Percentiles rank a stretch among this genome's conserved stretches.
phyloP scores from a whole-genome alignment of 1,140 invertebrate genomes.

The Temnothorax longispinosus region DNA sequence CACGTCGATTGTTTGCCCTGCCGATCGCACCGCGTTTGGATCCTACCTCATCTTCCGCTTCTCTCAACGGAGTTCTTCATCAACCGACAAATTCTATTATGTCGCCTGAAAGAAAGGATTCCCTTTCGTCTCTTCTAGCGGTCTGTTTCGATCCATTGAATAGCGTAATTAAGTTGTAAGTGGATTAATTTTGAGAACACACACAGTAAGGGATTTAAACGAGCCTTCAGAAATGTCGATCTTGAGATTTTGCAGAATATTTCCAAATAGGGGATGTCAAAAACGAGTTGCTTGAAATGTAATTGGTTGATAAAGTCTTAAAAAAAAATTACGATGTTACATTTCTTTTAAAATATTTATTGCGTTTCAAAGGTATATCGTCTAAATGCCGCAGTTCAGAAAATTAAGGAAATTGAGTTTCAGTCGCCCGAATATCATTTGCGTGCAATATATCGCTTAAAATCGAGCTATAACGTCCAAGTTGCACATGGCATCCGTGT shows the following conservation, averaged over 20 bases:
- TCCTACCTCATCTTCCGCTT: slow-evolving; percentile 15
- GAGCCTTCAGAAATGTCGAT: not conserved
- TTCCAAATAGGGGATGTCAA: not conserved
- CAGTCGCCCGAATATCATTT: not conserved
- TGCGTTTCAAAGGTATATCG: not conserved
- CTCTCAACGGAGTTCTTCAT: slow-evolving; percentile 59
- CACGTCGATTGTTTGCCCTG: slow-evolving; percentile 62
- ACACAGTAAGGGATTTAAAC: not conserved
- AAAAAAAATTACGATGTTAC: not conserved
- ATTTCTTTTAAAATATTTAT: slow-evolving; percentile 1
- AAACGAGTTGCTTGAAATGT: not conserved
- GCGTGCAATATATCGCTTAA: slow-evolving; percentile 6
- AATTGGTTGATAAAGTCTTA: not conserved
- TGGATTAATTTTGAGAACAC: not conserved
- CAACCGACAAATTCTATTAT: slow-evolving; percentile 77
- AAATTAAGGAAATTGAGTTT: not conserved
- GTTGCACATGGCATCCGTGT: not conserved
- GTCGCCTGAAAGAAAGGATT: slow-evolving; percentile 17
- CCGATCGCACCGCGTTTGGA: slow-evolving; percentile 29
- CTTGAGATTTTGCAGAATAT: not conserved
- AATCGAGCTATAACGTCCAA: not conserved
- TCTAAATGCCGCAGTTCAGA: not conserved
- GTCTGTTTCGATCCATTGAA: slow-evolving; percentile 9
- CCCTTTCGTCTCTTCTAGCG: not conserved
- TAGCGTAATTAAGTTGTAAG: slow-evolving; percentile 34